Conservation (phyloP, 2,888 invertebrate species). For the Rhogogaster chlorosoma region DNA sequence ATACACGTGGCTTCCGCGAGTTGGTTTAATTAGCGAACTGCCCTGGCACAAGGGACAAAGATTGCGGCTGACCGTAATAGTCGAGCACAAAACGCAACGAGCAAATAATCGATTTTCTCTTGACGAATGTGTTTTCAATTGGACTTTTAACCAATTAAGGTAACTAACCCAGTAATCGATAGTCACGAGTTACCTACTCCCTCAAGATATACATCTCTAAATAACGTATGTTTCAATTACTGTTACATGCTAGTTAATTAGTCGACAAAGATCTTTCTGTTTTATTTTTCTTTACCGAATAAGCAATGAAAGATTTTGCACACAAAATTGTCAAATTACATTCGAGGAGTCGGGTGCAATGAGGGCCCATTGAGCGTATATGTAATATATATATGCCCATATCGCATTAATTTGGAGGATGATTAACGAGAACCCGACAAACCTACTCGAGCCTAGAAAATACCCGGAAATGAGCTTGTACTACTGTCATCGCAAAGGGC, state of each 20-base stretch:
- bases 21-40: conserved; percentile 9
- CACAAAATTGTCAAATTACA: background rate
- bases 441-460: background rate
- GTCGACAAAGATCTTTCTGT: too few species aligned
- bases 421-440: background rate
- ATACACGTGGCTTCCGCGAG: background rate
- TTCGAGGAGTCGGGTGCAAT: too few species aligned
- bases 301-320: too few species aligned
- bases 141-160: background rate
- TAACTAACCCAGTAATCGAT: background rate
- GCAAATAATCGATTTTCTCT: background rate
- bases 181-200: background rate
- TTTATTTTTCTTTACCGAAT: too few species aligned
- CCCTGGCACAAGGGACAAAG: background rate
- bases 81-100: conserved; percentile 10
- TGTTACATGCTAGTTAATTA: too few species aligned
- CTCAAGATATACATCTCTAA: background rate
- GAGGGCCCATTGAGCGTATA: too few species aligned
- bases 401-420: background rate
- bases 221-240: background rate
- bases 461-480: background rate
- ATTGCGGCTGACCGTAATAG: conserved; percentile 18
- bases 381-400: too few species aligned
- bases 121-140: conserved; percentile 1
- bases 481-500: background rate